Evolutionary conservation across 2,888 invertebrate species (phyloP).

Genomic region (Syrphus vitripennis): DNA sequence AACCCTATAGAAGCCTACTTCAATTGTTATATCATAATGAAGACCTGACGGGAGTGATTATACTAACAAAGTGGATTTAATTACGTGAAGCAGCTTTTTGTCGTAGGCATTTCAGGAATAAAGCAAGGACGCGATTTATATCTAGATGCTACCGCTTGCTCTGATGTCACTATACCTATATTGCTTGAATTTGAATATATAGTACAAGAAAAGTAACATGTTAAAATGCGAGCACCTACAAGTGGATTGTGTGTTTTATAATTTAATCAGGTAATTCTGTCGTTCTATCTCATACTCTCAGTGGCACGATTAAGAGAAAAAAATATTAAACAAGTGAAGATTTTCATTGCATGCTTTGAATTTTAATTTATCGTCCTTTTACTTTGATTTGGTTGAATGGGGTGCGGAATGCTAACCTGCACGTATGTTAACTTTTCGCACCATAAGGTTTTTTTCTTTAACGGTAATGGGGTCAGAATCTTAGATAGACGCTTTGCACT

Average conservation of each 20-base stretch:
- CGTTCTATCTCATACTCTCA: neutral
- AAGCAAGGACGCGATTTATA: constrained; percentile 34
- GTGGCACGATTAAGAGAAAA: neutral
- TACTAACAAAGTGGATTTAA: constrained; percentile 71
- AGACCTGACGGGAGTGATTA: constrained; percentile 66
- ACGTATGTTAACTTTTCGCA: too few relatives aligned
- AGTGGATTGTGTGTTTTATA: neutral
- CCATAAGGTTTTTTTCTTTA: too few relatives aligned
- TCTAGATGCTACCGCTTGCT: neutral
- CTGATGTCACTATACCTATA: neutral
- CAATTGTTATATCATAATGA: constrained; percentile 67
- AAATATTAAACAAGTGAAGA: constrained; percentile 45
- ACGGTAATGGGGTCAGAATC: too few relatives aligned
- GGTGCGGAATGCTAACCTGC: too few relatives aligned
- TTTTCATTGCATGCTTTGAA: too few relatives aligned
- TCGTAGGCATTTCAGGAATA: constrained; percentile 56
- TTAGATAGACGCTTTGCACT: too few relatives aligned
- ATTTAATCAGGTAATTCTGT: neutral
- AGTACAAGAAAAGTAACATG: neutral
- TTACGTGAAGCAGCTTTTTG: constrained; percentile 69
- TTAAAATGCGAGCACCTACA: neutral
- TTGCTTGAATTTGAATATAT: neutral
- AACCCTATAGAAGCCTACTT: constrained; percentile 64
- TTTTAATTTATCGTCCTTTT: too few relatives aligned
- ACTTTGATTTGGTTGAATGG: too few relatives aligned